Evolutionary conservation across 2,888 invertebrate species (phyloP).

Genomic region (Plutella xylostella): DNA sequence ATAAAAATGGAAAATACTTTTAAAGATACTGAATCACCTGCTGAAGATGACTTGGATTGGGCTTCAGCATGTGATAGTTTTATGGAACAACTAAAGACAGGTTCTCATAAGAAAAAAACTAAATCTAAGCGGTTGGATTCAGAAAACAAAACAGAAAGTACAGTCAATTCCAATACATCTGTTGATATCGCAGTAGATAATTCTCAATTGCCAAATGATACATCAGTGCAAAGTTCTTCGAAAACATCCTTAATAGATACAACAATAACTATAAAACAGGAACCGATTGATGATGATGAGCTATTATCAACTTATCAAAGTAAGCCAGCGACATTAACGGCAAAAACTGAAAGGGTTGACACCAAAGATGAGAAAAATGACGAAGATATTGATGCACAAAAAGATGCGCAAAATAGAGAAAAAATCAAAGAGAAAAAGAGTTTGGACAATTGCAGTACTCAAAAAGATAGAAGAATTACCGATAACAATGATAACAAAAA

Average conservation of each 20-base stretch:
- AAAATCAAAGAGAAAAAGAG: not conserved
- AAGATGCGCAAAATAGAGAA: not conserved
- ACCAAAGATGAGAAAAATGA: no score
- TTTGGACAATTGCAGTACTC: no score
- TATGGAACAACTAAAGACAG: slow-evolving; percentile 78
- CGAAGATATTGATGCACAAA: not conserved
- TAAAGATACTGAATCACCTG: slow-evolving; percentile 24
- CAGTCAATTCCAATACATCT: not conserved
- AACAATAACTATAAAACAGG: slow-evolving; percentile 29
- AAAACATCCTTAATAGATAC: no score
- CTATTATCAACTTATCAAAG: slow-evolving; percentile 20
- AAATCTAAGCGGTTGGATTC: slow-evolving; percentile 51
- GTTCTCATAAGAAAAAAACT: slow-evolving; percentile 68
- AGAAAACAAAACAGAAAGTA: not conserved
- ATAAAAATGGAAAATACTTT: slow-evolving; percentile 40
- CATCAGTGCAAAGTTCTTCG: no score
- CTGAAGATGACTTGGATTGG: slow-evolving; percentile 68
- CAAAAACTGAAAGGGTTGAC: no score
- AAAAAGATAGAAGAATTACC: no score
- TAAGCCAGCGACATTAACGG: not conserved
- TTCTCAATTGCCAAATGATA: not conserved
- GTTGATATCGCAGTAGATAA: not conserved
- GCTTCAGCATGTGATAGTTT: slow-evolving; percentile 81
- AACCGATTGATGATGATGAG: slow-evolving; percentile 50
- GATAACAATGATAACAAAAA: no score